Conservation (phyloP, 1,140 invertebrate genomes). For the Meloidogyne chitwoodi region DNA sequence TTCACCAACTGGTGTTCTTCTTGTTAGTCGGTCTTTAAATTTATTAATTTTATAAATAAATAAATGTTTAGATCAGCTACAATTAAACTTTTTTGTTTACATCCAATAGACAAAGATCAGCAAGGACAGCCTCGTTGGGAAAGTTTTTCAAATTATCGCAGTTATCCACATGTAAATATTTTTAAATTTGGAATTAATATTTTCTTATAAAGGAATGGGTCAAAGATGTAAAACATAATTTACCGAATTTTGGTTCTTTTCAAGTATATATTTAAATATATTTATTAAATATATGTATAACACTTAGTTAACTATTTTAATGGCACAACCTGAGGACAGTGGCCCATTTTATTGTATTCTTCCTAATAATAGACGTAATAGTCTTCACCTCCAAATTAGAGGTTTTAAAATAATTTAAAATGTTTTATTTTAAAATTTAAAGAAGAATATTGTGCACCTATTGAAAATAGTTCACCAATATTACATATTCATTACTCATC, state of each 20-base stretch:
- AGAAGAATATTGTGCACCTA: conserved; percentile 45
- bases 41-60: neutral
- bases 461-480: conserved; percentile 28
- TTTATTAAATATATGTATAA: neutral
- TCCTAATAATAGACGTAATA: conserved; percentile 36
- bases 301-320: conserved; percentile 35
- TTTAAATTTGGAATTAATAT: no score
- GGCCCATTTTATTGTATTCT: conserved; percentile 43
- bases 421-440: neutral
- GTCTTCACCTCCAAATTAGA: conserved; percentile 29
- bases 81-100: neutral
- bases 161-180: neutral
- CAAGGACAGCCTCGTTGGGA: neutral
- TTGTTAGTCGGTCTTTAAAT: conserved; percentile 20
- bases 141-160: neutral
- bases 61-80: neutral
- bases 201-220: neutral
- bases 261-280: neutral
- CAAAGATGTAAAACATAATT: neutral
- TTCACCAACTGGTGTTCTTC: conserved; percentile 30
- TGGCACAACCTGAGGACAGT: conserved; percentile 43
- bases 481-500: conserved; percentile 33
- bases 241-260: neutral
- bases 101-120: neutral
- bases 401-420: conserved; percentile 14